Evolutionary conservation across 2,113 vertebrate genomes (phyloP), one percentile per base, ranked within the genome.

Genomic region (Manacus vitellinus): DNA sequence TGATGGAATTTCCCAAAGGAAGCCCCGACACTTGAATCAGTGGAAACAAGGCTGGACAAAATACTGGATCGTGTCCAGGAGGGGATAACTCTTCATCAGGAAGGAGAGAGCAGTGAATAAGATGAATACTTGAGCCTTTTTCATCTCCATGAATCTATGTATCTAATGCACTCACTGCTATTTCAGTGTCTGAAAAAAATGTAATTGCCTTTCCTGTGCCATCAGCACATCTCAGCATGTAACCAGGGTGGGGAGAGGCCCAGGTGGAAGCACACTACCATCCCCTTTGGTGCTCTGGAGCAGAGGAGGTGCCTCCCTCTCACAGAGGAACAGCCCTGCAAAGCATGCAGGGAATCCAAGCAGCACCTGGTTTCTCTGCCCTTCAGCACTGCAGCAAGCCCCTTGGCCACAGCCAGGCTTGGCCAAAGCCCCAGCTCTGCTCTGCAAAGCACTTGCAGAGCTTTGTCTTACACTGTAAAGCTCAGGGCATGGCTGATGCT

Each of bases 31-130:
- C n/a, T 89, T 89, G 88, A 87, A 91, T 85, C 44, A 3, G 47
- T 96, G 66, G 80, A 94, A 95, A 95, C 4, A 8, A 92, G 80
- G 86, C 46, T 91, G 92, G 88, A 93, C 68, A 89, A 96, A 95
- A 90, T 58, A 84, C 76, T 96, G 92, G 73, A 85, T 87, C 8
- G 31, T 47, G 13, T 94, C 91, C 95, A 94, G 74, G 76, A 92
- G 55, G 47, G 70, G 66, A 95, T 96, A 94, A 81, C 58, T 96
- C 79, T 87, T 87, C 88, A 94, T 86, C 86, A 92, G 37, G 41
- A 79, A 87, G 66, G 41, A 87, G 37, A 85, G 33, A 88, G 55
- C 2, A 4, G 87, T 94, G 77, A 96, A 62, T 78, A 85, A 95
- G 68, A 91, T 73, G 49, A 91, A 89, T 91, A 82, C 49, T 55